Evolutionary conservation across 2,888 invertebrate genomes (phyloP), one percentile per base, ranked within the genome.

Genomic region (Epirrita christyi): DNA sequence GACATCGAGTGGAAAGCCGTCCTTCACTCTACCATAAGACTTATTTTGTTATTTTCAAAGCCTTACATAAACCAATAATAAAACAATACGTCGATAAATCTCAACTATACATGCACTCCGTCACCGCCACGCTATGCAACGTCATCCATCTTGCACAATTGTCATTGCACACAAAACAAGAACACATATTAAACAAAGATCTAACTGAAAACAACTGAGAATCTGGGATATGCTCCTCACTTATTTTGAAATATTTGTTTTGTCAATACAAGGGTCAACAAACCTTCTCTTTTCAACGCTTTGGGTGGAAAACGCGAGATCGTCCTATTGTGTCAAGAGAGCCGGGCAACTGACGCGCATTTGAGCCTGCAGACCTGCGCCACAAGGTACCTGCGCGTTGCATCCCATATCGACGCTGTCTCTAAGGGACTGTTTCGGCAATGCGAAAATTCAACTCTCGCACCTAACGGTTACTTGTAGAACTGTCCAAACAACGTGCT

Each of bases 381-480:
- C n/a, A n/a, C n/a, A n/a, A n/a, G n/a, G n/a, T n/a, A n/a, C n/a
- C n/a, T n/a, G 57, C 61, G 57, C 57, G 51, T n/a, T 57, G 58
- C 57, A 61, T 36, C 51, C 43, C 34, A 11, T 50, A 60, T 55
- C 29, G 55, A 60, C 46, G 34, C 44, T 60, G 47, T 52, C 48
- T 55, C 27, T 43, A 13, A 13, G 21, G 21, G 2, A 21, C 21
- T 2, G 2, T 21, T 21, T 21, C 21, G 21, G 2, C 21, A 21
- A 3, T 3, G 4, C 21, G 21, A 21, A 21, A 21, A 21, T 21
- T 21, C 21, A 2, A 21, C 21, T 21, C 21, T 21, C 21, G 21
- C 4, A 21, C 21, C 21, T 4, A 21, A n/a, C n/a, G n/a, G n/a
- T n/a, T n/a, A n/a, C n/a, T n/a, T n/a, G n/a, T n/a, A n/a, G n/a